Evolutionary conservation across 2,888 invertebrate species (phyloP).

Genomic region (Meloe dianella): DNA sequence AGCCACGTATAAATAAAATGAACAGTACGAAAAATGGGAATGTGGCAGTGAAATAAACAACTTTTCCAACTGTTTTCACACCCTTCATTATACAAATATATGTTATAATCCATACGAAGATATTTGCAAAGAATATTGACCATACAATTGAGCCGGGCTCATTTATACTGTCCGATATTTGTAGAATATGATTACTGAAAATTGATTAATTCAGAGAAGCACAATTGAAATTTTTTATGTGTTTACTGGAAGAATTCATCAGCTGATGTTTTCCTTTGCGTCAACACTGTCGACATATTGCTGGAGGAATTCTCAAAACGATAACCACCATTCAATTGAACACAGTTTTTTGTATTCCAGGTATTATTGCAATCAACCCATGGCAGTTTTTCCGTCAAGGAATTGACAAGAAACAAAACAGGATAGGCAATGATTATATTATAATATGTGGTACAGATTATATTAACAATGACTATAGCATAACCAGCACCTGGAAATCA

Average conservation of each 20-base stretch:
- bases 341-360: constrained; percentile 83
- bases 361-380: constrained; percentile 79
- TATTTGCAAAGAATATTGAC: constrained; percentile 77
- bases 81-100: constrained; percentile 87
- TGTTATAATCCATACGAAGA: constrained; percentile 79
- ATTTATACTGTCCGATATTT: constrained; percentile 75
- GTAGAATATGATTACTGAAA: constrained; percentile 77
- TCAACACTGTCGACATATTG: constrained; percentile 47
- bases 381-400: constrained; percentile 70
- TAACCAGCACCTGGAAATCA: constrained; percentile 78
- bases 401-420: constrained; percentile 77
- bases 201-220: constrained; percentile 10
- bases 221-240: constrained; percentile 14
- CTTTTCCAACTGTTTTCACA: constrained; percentile 86
- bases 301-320: neutral
- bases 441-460: constrained; percentile 83
- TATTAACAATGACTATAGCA: constrained; percentile 79
- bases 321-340: constrained; percentile 59
- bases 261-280: constrained; percentile 68
- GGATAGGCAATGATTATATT: constrained; percentile 87
- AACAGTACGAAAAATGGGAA: constrained; percentile 81
- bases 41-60: constrained; percentile 87
- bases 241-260: constrained; percentile 86
- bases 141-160: constrained; percentile 80
- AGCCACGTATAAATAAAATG: constrained; percentile 74